These are phyloP conservation scores for Lota lota DNA, from an alignment of 2,113 vertebrate genomes.

Conservation along the genomic window DNA sequence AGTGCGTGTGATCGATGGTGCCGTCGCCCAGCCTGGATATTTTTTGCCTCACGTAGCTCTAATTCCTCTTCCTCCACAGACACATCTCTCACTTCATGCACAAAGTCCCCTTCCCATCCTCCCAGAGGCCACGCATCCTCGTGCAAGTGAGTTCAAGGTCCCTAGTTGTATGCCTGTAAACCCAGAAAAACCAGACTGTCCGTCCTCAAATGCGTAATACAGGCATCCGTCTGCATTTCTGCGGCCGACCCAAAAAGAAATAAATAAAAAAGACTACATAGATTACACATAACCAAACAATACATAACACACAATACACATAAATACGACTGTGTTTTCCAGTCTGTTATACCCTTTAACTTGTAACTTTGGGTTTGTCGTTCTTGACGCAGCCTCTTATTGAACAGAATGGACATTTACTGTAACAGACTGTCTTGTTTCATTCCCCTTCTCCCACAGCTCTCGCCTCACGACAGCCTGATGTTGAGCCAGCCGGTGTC, in stretches of 20 bases:
- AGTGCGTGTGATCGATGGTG: constrained; percentile 13
- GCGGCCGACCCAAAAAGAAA: neutral
- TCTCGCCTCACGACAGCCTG: constrained; percentile 95
- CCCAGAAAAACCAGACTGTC: no score
- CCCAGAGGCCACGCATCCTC: constrained; percentile 93
- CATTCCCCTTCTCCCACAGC: constrained; percentile 67
- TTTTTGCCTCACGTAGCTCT: constrained; percentile 30
- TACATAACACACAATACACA: no score
- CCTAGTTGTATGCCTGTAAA: neutral
- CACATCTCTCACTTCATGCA: constrained; percentile 99
- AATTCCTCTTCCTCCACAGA: constrained; percentile 69
- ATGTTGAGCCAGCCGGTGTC: constrained; percentile 97
- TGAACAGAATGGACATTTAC: no score
- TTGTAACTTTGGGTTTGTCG: no score
- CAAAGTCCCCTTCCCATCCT: constrained; percentile 96
- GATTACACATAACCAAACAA: no score
- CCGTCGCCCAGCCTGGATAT: constrained; percentile 26
- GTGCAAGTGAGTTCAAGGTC: constrained; percentile 81
- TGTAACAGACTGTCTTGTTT: no score
- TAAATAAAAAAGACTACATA: no score
- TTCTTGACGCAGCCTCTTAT: no score
- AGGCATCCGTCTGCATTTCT: neutral
- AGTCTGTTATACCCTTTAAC: no score
- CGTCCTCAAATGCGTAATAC: neutral
- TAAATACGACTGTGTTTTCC: no score